These are phyloP conservation scores for Protodeltote pygarga DNA, from an alignment of 2,888 invertebrate species.

Conservation along the genomic window DNA sequence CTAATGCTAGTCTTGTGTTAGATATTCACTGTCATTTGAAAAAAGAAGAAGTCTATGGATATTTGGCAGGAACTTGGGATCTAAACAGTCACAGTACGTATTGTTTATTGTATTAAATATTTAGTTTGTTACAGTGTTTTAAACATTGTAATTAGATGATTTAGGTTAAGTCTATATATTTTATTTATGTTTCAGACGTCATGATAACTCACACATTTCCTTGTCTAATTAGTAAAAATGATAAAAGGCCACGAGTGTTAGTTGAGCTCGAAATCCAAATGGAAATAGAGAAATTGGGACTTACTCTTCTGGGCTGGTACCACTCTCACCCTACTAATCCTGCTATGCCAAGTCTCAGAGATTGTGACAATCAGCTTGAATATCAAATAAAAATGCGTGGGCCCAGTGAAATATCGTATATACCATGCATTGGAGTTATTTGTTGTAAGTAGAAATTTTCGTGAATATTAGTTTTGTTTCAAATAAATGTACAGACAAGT, in stretches of 20 bases:
- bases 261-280: constrained; percentile 94
- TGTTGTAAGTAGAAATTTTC: constrained; percentile 90
- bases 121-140: not conserved
- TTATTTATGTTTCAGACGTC: constrained; percentile 88
- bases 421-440: constrained; percentile 96
- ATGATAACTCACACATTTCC: constrained; percentile 96
- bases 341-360: constrained; percentile 94
- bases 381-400: constrained; percentile 98
- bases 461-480: not conserved
- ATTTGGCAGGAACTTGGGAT: constrained; percentile 98
- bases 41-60: constrained; percentile 98
- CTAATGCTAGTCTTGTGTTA: constrained; percentile 94
- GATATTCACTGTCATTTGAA: constrained; percentile 98
- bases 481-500: not conserved
- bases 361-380: constrained; percentile 97
- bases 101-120: not conserved
- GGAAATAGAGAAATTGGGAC: constrained; percentile 93
- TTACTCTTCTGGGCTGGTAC: constrained; percentile 97
- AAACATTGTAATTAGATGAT: too few species aligned
- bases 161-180: too few species aligned
- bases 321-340: constrained; percentile 97
- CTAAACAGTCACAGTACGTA: constrained; percentile 96
- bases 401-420: constrained; percentile 95
- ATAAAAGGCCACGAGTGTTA: constrained; percentile 91
- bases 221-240: constrained; percentile 93